Percentiles rank a stretch among this genome's conserved stretches.
These are phyloP conservation scores for Aleiodes alternator DNA, from an alignment of 2,888 invertebrate genomes.

Conservation along the genomic window DNA sequence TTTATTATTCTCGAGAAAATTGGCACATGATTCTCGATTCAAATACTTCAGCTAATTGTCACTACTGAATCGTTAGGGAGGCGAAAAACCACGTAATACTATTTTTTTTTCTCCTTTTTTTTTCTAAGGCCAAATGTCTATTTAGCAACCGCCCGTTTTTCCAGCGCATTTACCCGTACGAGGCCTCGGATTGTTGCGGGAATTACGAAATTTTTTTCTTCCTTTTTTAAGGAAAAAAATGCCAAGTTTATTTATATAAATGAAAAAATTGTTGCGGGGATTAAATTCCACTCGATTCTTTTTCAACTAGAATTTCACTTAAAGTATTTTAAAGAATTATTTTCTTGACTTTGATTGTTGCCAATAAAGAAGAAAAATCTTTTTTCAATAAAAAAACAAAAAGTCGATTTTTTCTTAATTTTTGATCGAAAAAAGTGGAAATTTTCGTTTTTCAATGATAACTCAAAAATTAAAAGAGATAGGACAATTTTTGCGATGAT, in stretches of 20 bases:
- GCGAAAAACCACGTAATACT: slow-evolving; percentile 28
- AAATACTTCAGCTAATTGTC: slow-evolving; percentile 43
- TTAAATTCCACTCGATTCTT: slow-evolving; percentile 1
- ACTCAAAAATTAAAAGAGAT: too few relatives aligned
- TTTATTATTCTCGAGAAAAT: slow-evolving; percentile 22
- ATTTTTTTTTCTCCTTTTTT: slow-evolving; percentile 10
- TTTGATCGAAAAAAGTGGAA: too few relatives aligned
- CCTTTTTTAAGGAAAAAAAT: slow-evolving; percentile 24
- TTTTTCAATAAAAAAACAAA: not conserved
- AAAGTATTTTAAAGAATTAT: too few relatives aligned
- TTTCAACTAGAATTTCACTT: not conserved
- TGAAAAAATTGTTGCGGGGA: too few relatives aligned
- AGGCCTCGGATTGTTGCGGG: slow-evolving; percentile 31
- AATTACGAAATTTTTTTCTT: slow-evolving; percentile 40
- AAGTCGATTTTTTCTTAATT: not conserved
- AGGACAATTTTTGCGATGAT: too few relatives aligned
- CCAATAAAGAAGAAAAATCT: not conserved
- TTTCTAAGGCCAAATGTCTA: slow-evolving; percentile 31
- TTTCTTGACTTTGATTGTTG: too few relatives aligned
- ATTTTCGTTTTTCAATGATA: too few relatives aligned
- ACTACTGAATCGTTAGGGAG: slow-evolving; percentile 40
- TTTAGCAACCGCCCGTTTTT: slow-evolving; percentile 42
- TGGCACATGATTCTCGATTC: slow-evolving; percentile 39
- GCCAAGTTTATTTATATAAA: too few relatives aligned
- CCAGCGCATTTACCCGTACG: slow-evolving; percentile 44